Conservation (phyloP, 1,140 invertebrate species). For the Ylistrum balloti region DNA sequence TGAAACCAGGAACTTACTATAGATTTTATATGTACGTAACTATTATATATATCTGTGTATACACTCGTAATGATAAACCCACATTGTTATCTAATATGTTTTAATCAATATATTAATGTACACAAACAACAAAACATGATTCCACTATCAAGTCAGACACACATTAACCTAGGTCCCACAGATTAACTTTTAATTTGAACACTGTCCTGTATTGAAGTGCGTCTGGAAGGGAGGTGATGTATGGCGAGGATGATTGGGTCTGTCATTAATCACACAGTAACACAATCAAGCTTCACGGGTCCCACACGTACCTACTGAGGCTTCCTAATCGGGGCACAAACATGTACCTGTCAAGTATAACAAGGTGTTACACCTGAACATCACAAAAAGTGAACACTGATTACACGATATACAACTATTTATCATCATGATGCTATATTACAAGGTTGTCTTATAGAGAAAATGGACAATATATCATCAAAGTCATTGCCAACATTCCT, state of each 20-base stretch:
- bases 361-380: not conserved
- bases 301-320: slow-evolving; percentile 1
- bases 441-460: not conserved
- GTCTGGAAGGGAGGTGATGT: not conserved
- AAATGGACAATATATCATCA: not conserved
- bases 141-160: no score
- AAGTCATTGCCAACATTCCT: no score
- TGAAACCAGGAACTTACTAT: no score
- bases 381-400: not conserved
- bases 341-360: not conserved
- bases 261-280: not conserved
- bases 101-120: not conserved
- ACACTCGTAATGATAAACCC: no score
- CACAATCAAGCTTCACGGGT: not conserved
- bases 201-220: no score
- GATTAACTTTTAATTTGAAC: no score
- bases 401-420: not conserved
- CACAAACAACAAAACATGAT: not conserved
- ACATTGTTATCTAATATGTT: no score
- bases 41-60: no score
- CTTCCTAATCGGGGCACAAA: not conserved
- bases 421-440: not conserved
- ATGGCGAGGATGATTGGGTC: not conserved
- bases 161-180: no score
- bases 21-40: no score